Conservation (phyloP, 2,113 vertebrate genomes). For the Phoxinus phoxinus region DNA sequence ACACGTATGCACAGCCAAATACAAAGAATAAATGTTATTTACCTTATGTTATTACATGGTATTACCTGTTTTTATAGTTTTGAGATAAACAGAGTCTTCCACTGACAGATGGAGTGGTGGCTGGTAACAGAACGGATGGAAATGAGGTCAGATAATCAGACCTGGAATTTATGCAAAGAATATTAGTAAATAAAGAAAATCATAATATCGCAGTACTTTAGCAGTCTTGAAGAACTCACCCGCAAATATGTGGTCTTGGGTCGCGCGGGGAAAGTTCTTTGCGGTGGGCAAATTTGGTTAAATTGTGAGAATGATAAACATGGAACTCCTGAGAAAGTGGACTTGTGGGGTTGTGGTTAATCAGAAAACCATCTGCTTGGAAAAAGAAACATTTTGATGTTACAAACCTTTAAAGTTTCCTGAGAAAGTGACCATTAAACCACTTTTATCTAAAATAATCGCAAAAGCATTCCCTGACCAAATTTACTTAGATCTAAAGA, state of each 20-base stretch:
- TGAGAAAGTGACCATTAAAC: not conserved
- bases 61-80: conserved; percentile 68
- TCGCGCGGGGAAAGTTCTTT: conserved; percentile 62
- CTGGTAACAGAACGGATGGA: conserved; percentile 61
- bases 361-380: conserved; percentile 54
- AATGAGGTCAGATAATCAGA: conserved; percentile 60
- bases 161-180: conserved; percentile 55
- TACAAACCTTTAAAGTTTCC: not conserved
- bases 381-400: not conserved
- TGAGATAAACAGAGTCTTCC: conserved; percentile 62
- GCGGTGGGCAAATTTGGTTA: conserved; percentile 61
- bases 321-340: conserved; percentile 64
- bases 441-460: not conserved
- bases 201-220: not conserved
- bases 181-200: not conserved
- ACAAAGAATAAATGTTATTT: not conserved
- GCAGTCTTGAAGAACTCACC: conserved; percentile 30
- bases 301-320: conserved; percentile 58
- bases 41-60: too few relatives aligned
- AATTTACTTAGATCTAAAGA: not conserved
- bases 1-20: not conserved
- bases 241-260: conserved; percentile 19
- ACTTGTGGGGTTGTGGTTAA: conserved; percentile 59
- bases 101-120: conserved; percentile 62
- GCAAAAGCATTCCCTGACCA: not conserved